phyloP scores from a whole-genome alignment of 2,113 vertebrate genomes.

The Pavo muticus region DNA sequence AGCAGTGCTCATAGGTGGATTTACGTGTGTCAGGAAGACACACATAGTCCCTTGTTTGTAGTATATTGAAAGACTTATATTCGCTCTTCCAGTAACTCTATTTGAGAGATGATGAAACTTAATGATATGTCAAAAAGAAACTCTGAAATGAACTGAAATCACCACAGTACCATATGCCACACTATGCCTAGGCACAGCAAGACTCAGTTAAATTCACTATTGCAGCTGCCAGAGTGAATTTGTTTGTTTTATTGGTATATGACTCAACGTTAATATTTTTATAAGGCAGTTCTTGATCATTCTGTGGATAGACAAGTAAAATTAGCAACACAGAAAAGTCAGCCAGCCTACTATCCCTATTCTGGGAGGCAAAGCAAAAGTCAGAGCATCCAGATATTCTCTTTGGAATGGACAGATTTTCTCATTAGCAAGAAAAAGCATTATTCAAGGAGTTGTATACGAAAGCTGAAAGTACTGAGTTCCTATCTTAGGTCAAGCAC shows the following conservation, averaged over 20 bases:
- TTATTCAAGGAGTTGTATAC: background rate
- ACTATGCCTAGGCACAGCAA: background rate
- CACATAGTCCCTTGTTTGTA: background rate
- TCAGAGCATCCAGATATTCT: background rate
- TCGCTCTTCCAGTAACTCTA: conserved; percentile 21
- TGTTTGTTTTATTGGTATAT: conserved; percentile 54
- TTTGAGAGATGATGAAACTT: background rate
- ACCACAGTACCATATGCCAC: conserved; percentile 22
- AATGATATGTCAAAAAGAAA: conserved; percentile 24
- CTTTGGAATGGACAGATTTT: background rate
- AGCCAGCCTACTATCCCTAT: background rate
- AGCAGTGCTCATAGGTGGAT: background rate
- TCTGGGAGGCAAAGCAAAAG: background rate
- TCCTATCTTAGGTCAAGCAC: background rate
- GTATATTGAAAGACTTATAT: background rate
- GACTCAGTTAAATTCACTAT: conserved; percentile 34
- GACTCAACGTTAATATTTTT: conserved; percentile 58
- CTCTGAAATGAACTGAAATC: conserved; percentile 38
- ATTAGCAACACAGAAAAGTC: background rate
- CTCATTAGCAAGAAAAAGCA: background rate
- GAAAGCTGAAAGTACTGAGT: background rate
- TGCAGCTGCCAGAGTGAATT: conserved; percentile 45
- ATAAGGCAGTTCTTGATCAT: conserved; percentile 33
- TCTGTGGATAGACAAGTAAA: background rate
- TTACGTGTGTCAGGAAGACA: background rate